phyloP scores from a whole-genome alignment of 1,140 invertebrate species.

The Liolophura sinensis region DNA sequence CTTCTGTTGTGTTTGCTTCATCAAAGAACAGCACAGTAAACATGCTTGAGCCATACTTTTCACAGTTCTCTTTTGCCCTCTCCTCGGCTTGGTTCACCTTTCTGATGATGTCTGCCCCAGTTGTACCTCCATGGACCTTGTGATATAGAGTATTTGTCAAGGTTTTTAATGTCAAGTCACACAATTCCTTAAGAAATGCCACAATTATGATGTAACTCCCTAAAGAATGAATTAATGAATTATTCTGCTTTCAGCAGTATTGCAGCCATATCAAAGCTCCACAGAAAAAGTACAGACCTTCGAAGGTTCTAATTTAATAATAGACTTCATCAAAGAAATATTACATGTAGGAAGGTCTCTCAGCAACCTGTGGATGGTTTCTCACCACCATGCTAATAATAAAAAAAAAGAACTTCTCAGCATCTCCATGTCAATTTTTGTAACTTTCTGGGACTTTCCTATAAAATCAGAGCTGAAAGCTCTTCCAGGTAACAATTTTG shows the following conservation, averaged over 20 bases:
- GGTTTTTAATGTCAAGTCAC: background rate
- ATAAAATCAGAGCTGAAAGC: too few relatives aligned
- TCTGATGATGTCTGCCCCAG: slow-evolving; percentile 33
- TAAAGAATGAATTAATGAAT: background rate
- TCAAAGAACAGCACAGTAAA: slow-evolving; percentile 56
- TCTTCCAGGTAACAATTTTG: too few relatives aligned
- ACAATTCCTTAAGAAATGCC: background rate
- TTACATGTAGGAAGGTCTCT: too few relatives aligned
- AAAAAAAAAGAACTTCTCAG: too few relatives aligned
- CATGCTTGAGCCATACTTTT: slow-evolving; percentile 23
- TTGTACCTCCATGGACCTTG: slow-evolving; percentile 54
- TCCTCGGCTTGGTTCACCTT: slow-evolving; percentile 41
- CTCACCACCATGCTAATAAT: too few relatives aligned
- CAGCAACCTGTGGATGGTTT: too few relatives aligned
- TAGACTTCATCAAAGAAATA: background rate
- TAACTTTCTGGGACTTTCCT: too few relatives aligned
- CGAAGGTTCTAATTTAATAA: background rate
- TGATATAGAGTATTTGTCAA: background rate
- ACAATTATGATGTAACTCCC: background rate
- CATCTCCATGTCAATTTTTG: too few relatives aligned
- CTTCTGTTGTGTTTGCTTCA: slow-evolving; percentile 55
- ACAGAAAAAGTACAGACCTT: background rate
- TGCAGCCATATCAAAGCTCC: background rate
- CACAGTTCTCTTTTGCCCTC: slow-evolving; percentile 31
- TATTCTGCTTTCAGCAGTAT: background rate